phyloP scores from a whole-genome alignment of 2,888 invertebrate species.

The Sceliomorpha sp. region DNA sequence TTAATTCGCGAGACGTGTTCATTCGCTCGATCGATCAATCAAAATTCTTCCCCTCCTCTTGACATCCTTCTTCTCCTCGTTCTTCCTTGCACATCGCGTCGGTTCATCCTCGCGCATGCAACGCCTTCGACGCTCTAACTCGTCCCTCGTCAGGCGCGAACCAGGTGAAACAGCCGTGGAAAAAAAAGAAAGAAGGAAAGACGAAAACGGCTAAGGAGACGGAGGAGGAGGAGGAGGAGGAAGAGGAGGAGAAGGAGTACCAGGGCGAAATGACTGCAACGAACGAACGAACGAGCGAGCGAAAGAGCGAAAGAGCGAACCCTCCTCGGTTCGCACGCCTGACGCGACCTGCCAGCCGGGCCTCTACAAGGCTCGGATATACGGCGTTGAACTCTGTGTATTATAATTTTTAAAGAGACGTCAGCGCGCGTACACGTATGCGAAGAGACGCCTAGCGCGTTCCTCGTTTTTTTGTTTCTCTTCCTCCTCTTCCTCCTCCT shows the following conservation, averaged over 20 bases:
- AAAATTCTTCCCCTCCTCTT: slow-evolving; percentile 50
- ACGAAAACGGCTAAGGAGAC: slow-evolving; percentile 19
- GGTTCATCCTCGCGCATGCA: slow-evolving; percentile 48
- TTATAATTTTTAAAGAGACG: slow-evolving; percentile 61
- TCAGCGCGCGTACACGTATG: slow-evolving; percentile 24
- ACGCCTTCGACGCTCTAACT: slow-evolving; percentile 64
- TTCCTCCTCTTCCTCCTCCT: no score
- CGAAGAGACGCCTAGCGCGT: slow-evolving; percentile 27
- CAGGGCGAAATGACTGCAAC: slow-evolving; percentile 51
- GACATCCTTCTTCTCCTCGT: slow-evolving; percentile 33
- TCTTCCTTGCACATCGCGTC: slow-evolving; percentile 43
- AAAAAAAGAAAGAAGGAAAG: slow-evolving; percentile 24
- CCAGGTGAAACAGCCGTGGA: slow-evolving; percentile 54
- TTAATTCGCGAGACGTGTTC: no score
- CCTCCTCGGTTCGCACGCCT: slow-evolving; percentile 52
- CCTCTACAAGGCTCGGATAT: slow-evolving; percentile 44
- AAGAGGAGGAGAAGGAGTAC: slow-evolving; percentile 32
- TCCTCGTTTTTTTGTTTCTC: slow-evolving; percentile 18
- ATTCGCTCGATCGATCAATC: slow-evolving; percentile 57
- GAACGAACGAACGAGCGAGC: no score
- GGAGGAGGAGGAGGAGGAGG: slow-evolving; percentile 11
- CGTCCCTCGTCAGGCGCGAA: slow-evolving; percentile 68
- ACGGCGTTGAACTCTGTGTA: slow-evolving; percentile 39
- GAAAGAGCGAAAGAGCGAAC: no score
- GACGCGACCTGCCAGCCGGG: slow-evolving; percentile 52